Evolutionary conservation across 2,888 invertebrate species (phyloP), one percentile per base, ranked within the genome.

Genomic region (Heterodera filipjevi): DNA sequence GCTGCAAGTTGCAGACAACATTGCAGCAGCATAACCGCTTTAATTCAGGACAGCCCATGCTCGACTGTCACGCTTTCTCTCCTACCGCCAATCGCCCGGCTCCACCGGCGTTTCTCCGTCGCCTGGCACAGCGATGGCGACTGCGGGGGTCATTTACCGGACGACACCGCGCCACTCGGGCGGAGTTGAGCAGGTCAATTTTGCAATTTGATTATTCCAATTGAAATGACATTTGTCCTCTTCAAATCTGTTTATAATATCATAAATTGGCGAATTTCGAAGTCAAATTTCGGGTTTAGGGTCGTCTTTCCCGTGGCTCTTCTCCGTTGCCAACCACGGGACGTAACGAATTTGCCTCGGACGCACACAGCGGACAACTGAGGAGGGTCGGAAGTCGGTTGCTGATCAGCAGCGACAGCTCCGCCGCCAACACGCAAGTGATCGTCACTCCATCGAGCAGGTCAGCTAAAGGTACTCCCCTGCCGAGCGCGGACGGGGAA

Each of bases 71-170:
- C 77, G 85, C 35, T 81, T 84, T 68, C 79, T 82, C 64, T 82
- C 81, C 74, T 85, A 86, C 72, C 84, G 86, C 71, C 85, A 86
- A 53, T 44, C 68, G 46, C 75, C 75, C 14, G 75, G 66, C 12
- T n/a, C 75, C 66, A n/a, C 27, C 39, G 59, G 39, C 53, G 53
- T 16, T 19, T n/a, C 32, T 66, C 66, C 66, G 16, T 30, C 66
- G 32, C 66, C 66, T 19, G 68, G 68, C 22, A 35, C 68, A 22
- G 68, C 68, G 32, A 19, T 32, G 33, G 68, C 33, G 8, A 27
- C 33, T 6, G 33, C 33, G 5, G 68, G 68, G 12, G 59, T 59
- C 59, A 19, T 33, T 6, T 68, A 68, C 68, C 68, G 68, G 22
- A 32, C 68, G 14, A 66, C 30, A 14, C 68, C 68, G 33, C 68